A percentile compares a stretch with the other conserved stretches of the same genome.
These are phyloP conservation scores for Cnemophilus loriae DNA, from an alignment of 2,113 vertebrate species.

Conservation along the genomic window DNA sequence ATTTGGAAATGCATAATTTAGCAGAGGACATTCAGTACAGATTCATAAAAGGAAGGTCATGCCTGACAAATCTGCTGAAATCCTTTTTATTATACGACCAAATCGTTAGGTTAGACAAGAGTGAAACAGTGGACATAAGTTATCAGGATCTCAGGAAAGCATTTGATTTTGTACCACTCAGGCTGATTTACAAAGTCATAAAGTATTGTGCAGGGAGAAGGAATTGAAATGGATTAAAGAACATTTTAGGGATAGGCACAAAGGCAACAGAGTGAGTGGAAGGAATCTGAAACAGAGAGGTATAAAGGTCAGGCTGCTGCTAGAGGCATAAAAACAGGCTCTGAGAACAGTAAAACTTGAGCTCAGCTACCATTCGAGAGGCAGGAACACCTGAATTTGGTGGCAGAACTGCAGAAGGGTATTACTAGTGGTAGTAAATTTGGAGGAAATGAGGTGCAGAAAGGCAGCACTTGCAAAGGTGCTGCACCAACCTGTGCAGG, in stretches of 20 bases:
- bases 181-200: slow-evolving; percentile 64
- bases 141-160: slow-evolving; percentile 61
- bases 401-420: neutral
- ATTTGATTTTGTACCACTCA: slow-evolving; percentile 60
- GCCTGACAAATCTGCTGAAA: slow-evolving; percentile 71
- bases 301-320: neutral
- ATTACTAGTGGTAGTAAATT: neutral
- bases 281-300: neutral
- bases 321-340: neutral
- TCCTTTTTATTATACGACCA: slow-evolving; percentile 66
- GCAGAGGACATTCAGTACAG: slow-evolving; percentile 61
- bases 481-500: neutral
- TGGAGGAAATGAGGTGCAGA: neutral
- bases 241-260: neutral
- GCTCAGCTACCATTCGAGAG: neutral
- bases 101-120: slow-evolving; percentile 67
- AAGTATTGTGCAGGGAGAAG: neutral
- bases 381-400: neutral
- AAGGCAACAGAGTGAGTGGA: neutral
- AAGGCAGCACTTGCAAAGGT: neutral
- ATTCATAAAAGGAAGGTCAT: slow-evolving; percentile 71
- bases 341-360: neutral
- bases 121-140: slow-evolving; percentile 58
- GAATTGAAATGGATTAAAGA: slow-evolving; percentile 40
- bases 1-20: slow-evolving; percentile 71